These are phyloP conservation scores for Drosophila subquinaria DNA, from an alignment of 2,888 invertebrate genomes.

Conservation along the genomic window DNA sequence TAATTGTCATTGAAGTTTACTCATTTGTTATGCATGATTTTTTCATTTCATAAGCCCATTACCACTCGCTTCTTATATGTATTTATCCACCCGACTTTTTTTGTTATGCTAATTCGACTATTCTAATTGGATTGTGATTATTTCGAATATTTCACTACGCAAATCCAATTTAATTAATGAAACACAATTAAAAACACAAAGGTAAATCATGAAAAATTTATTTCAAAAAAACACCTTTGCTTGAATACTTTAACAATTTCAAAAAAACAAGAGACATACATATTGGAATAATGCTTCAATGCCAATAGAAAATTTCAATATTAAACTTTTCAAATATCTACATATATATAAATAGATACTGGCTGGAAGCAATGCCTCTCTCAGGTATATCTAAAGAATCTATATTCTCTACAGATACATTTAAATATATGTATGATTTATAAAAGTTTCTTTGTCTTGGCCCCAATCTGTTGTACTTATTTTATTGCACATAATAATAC, in stretches of 20 bases:
- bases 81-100: not conserved
- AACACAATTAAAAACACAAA: not conserved
- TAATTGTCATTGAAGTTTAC: constrained; percentile 45
- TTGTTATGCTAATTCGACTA: constrained; percentile 5
- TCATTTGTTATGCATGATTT: constrained; percentile 25
- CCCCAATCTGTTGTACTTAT: constrained; percentile 51
- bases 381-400: not conserved
- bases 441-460: constrained; percentile 23
- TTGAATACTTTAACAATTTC: constrained; percentile 12
- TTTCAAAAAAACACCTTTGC: constrained; percentile 7
- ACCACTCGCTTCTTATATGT: not conserved
- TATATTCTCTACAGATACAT: not conserved
- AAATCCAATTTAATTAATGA: constrained; percentile 10
- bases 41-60: constrained; percentile 11
- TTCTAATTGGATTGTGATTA: constrained; percentile 4
- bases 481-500: constrained; percentile 30
- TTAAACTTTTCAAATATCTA: not conserved
- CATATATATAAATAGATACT: constrained; percentile 8
- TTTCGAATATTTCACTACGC: constrained; percentile 2
- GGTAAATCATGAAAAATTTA: not conserved
- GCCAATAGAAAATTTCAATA: constrained; percentile 20
- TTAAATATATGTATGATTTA: not conserved
- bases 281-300: constrained; percentile 35
- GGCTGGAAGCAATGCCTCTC: constrained; percentile 34
- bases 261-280: not conserved